These are phyloP conservation scores for Germaria angustata DNA, from an alignment of 2,888 invertebrate genomes.

Conservation along the genomic window DNA sequence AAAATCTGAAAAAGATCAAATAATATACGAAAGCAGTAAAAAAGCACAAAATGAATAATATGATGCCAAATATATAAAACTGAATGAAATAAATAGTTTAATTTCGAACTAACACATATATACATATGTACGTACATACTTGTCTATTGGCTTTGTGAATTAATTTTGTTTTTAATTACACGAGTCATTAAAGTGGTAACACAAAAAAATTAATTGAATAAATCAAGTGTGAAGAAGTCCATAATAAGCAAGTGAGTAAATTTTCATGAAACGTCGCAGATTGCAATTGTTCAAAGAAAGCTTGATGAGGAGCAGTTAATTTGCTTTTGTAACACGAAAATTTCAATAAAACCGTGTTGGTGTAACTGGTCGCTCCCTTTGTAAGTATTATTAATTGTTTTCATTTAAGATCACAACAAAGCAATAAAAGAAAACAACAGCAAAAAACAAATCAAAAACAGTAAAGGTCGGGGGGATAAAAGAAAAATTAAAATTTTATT, in stretches of 20 bases:
- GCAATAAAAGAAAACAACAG: constrained; percentile 1
- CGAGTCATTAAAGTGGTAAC: constrained; percentile 18
- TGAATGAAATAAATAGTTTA: not conserved
- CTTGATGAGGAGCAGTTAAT: not conserved
- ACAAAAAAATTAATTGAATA: not conserved
- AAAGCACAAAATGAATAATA: not conserved
- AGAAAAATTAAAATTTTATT: not conserved
- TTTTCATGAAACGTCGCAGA: not conserved
- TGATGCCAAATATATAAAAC: not conserved
- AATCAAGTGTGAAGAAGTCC: not conserved
- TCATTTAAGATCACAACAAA: not conserved
- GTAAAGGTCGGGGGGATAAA: constrained; percentile 28
- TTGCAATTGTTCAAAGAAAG: constrained; percentile 6
- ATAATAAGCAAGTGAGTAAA: not conserved
- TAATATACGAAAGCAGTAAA: not conserved
- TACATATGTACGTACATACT: not conserved
- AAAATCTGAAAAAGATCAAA: not conserved
- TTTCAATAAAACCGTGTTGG: not conserved
- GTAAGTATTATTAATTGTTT: constrained; percentile 34
- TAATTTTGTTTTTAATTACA: constrained; percentile 20
- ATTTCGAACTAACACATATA: too few relatives aligned
- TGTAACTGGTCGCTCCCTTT: not conserved
- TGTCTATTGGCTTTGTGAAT: not conserved
- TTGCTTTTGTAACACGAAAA: not conserved
- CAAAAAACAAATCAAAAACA: not conserved